These are phyloP conservation scores for Pardosa pseudoannulata DNA, from an alignment of 2,888 invertebrate genomes.

Conservation along the genomic window DNA sequence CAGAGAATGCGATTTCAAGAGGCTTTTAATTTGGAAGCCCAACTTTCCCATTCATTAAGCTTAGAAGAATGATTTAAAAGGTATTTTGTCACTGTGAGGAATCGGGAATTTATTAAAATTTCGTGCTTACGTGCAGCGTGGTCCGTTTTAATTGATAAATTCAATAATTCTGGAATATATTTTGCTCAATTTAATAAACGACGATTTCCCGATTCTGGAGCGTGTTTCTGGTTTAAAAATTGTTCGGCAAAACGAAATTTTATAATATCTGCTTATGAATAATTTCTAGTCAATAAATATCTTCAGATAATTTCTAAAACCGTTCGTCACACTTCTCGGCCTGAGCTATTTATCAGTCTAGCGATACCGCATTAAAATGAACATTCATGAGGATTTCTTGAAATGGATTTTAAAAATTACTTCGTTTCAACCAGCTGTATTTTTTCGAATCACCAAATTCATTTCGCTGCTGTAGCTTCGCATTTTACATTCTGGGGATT, in stretches of 20 bases:
- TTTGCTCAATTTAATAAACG: background rate
- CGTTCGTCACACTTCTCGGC: background rate
- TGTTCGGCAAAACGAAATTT: background rate
- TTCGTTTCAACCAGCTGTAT: no score
- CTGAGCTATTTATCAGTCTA: background rate
- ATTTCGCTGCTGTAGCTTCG: no score
- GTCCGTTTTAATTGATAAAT: constrained; percentile 6
- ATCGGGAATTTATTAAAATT: constrained; percentile 9
- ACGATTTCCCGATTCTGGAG: background rate
- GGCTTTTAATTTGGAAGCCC: constrained; percentile 12
- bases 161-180: background rate
- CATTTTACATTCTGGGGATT: no score
- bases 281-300: background rate
- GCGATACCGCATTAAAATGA: background rate
- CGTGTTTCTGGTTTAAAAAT: no score
- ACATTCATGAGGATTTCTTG: no score
- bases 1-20: background rate
- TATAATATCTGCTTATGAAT: background rate
- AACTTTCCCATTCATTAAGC: constrained; percentile 9
- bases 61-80: constrained; percentile 8
- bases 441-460: no score
- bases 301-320: background rate
- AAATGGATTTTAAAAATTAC: no score
- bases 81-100: constrained; percentile 11
- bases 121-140: background rate